Evolutionary conservation across 92 coral and sea anemone species (phyloP).

Genomic region (Anthopleura xanthogrammica): DNA sequence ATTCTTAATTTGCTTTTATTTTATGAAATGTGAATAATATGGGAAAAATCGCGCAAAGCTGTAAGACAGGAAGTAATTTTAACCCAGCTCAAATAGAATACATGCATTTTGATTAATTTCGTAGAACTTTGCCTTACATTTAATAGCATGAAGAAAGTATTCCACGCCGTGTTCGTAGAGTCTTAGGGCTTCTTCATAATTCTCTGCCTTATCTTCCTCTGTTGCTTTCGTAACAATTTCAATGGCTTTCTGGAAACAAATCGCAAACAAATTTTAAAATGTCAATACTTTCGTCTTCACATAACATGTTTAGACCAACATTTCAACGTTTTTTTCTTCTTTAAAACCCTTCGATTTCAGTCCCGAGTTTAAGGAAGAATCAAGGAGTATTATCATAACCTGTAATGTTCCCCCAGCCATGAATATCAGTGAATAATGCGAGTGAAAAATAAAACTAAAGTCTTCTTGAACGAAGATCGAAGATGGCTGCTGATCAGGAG

Average conservation of each 20-base stretch:
- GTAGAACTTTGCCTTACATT: constrained; percentile 63
- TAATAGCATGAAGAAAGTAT: constrained; percentile 90
- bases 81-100: background rate
- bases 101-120: background rate
- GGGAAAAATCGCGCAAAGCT: background rate
- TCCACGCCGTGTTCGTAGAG: constrained; percentile 96
- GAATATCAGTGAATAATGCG: background rate
- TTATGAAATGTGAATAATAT: background rate
- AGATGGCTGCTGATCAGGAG: constrained; percentile 56
- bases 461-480: constrained; percentile 22
- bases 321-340: background rate
- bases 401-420: constrained; percentile 75
- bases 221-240: constrained; percentile 97
- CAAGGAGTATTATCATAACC: constrained; percentile 31
- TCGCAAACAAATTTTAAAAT: background rate
- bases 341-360: background rate
- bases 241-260: constrained; percentile 82
- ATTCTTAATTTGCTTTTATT: background rate
- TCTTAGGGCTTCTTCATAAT: constrained; percentile 88
- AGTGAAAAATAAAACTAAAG: background rate
- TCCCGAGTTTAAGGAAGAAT: background rate
- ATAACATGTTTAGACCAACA: background rate
- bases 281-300: background rate
- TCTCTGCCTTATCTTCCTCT: constrained; percentile 94
- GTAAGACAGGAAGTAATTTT: constrained; percentile 18